Conservation (phyloP, 2,888 invertebrate genomes). For the Protophormia terraenovae region DNA sequence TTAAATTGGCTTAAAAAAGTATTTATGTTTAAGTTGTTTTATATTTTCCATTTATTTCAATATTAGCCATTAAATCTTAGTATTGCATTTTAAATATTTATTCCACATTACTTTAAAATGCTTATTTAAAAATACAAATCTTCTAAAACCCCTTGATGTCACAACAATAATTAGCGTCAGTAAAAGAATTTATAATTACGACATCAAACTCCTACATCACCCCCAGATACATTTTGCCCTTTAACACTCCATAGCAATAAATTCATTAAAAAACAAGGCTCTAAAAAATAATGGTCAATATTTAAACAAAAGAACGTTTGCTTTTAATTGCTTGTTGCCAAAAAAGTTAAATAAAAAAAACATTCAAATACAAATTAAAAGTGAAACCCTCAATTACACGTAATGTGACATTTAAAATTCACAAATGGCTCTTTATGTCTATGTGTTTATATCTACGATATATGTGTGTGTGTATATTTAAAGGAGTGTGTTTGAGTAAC, state of each 20-base stretch:
- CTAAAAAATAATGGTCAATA: slow-evolving; percentile 33
- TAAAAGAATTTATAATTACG: neutral
- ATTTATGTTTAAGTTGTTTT: too few species aligned
- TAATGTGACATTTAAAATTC: slow-evolving; percentile 39
- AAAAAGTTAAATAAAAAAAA: slow-evolving; percentile 18
- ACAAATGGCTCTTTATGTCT: slow-evolving; percentile 27
- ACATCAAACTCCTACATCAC: too few species aligned
- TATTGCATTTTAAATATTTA: too few species aligned
- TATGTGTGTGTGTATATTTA: neutral
- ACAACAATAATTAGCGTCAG: neutral
- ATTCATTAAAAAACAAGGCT: slow-evolving; percentile 7
- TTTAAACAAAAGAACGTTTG: slow-evolving; percentile 29
- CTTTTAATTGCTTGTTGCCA: slow-evolving; percentile 36
- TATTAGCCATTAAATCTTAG: too few species aligned
- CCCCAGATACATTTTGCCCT: neutral
- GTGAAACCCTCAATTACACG: slow-evolving; percentile 25
- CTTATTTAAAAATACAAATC: too few species aligned
- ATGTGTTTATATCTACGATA: neutral
- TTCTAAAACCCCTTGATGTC: neutral
- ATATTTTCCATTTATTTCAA: too few species aligned
- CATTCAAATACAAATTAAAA: slow-evolving; percentile 3
- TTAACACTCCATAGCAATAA: neutral
- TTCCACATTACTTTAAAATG: too few species aligned
- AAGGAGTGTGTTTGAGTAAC: neutral
- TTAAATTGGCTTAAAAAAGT: too few species aligned